These are phyloP conservation scores for Isurus oxyrinchus DNA, from an alignment of 2,113 vertebrate species.

Conservation along the genomic window DNA sequence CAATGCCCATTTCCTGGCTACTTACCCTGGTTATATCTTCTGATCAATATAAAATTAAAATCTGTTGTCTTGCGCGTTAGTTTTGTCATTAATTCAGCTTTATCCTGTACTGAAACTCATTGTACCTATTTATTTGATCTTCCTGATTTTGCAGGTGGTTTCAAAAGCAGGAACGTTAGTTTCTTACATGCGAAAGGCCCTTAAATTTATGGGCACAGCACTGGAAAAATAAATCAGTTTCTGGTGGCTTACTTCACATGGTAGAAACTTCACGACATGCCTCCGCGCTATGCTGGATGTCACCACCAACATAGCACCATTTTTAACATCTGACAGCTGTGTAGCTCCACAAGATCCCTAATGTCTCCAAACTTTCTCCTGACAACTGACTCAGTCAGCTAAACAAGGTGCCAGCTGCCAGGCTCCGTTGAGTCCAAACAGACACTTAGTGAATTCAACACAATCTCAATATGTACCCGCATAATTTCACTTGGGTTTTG, in stretches of 20 bases:
- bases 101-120: neutral
- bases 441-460: neutral
- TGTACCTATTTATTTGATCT: neutral
- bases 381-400: slow-evolving; percentile 45
- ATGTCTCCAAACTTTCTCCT: slow-evolving; percentile 44
- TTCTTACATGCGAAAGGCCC: neutral
- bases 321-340: slow-evolving; percentile 68
- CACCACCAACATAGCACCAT: slow-evolving; percentile 47
- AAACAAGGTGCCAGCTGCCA: slow-evolving; percentile 30
- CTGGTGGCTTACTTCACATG: slow-evolving; percentile 20
- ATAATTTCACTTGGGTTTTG: neutral
- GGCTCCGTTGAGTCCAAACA: neutral
- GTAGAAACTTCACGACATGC: slow-evolving; percentile 23
- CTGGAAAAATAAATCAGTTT: slow-evolving; percentile 13
- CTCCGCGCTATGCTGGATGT: slow-evolving; percentile 19
- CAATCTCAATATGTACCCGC: too few species aligned
- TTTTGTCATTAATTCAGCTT: neutral
- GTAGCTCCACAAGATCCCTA: slow-evolving; percentile 63
- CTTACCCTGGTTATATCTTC: neutral
- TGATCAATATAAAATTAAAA: neutral
- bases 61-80: neutral
- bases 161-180: neutral
- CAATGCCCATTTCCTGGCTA: neutral
- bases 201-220: neutral
- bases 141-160: neutral